Evolutionary conservation across 2,113 vertebrate genomes (phyloP).

Genomic region (Callipepla squamata): DNA sequence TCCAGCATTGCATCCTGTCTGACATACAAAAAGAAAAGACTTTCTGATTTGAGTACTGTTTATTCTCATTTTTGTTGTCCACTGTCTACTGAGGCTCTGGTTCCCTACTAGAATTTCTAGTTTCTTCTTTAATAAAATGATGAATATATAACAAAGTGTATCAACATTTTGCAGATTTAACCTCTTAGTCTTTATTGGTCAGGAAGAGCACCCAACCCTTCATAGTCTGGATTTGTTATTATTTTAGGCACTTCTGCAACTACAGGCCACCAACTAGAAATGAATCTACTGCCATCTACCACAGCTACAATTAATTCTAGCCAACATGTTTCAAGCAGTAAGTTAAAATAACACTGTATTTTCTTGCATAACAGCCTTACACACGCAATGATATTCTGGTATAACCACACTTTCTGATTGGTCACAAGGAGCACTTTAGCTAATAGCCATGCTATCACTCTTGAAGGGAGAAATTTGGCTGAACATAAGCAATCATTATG

Average conservation of each 20-base stretch:
- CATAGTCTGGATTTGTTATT: background rate
- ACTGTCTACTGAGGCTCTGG: background rate
- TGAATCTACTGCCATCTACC: conserved; percentile 41
- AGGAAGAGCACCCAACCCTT: background rate
- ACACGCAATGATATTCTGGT: background rate
- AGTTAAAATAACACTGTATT: background rate
- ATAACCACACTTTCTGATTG: background rate
- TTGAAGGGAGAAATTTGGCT: background rate
- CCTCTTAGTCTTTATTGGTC: background rate
- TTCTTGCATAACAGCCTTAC: background rate
- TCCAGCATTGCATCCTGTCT: background rate
- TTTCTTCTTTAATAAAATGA: background rate
- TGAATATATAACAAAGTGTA: conserved; percentile 4
- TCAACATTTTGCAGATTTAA: background rate
- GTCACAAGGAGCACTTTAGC: background rate
- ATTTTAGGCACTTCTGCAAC: conserved; percentile 21
- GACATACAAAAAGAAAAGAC: background rate
- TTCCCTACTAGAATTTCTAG: background rate
- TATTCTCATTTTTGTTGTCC: background rate
- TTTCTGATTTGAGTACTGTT: background rate
- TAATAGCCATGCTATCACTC: background rate
- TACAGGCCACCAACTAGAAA: background rate
- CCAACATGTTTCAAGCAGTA: background rate
- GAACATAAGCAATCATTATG: background rate
- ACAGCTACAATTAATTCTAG: conserved; percentile 13